These are phyloP conservation scores for Eufriesea mexicana DNA, from an alignment of 1,140 invertebrate genomes.

Conservation along the genomic window DNA sequence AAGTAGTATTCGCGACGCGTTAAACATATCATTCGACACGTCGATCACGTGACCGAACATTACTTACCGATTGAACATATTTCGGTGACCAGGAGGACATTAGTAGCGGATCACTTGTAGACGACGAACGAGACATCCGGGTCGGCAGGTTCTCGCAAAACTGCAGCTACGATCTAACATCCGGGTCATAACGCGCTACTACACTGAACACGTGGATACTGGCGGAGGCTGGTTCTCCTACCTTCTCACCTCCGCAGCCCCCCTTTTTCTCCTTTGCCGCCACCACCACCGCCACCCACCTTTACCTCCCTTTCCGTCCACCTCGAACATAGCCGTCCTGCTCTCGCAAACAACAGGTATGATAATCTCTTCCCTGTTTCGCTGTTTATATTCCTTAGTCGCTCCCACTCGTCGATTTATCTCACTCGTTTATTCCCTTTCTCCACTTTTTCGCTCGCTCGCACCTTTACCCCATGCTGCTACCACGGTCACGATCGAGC, in stretches of 20 bases:
- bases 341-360: neutral
- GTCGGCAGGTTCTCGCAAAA: conserved; percentile 81
- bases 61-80: conserved; percentile 83
- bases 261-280: conserved; percentile 59
- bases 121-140: conserved; percentile 80
- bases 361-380: conserved; percentile 47
- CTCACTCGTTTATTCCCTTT: conserved; percentile 53
- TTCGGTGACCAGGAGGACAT: conserved; percentile 80
- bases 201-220: conserved; percentile 83
- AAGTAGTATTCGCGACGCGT: conserved; percentile 71
- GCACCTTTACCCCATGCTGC: conserved; percentile 33
- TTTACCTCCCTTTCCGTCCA: conserved; percentile 39
- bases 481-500: conserved; percentile 61
- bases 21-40: neutral
- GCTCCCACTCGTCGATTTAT: conserved; percentile 47
- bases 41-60: conserved; percentile 20
- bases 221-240: conserved; percentile 78
- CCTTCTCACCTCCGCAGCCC: conserved; percentile 66
- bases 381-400: conserved; percentile 35
- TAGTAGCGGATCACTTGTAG: conserved; percentile 77
- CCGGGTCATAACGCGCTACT: conserved; percentile 83
- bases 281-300: conserved; percentile 48
- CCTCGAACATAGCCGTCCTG: conserved; percentile 19
- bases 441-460: conserved; percentile 40
- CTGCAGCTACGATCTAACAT: conserved; percentile 83